A percentile compares a stretch with the other conserved stretches of the same genome.
These are phyloP conservation scores for Mus caroli DNA, from an alignment of 2,797 vertebrate genomes.

Conservation along the genomic window DNA sequence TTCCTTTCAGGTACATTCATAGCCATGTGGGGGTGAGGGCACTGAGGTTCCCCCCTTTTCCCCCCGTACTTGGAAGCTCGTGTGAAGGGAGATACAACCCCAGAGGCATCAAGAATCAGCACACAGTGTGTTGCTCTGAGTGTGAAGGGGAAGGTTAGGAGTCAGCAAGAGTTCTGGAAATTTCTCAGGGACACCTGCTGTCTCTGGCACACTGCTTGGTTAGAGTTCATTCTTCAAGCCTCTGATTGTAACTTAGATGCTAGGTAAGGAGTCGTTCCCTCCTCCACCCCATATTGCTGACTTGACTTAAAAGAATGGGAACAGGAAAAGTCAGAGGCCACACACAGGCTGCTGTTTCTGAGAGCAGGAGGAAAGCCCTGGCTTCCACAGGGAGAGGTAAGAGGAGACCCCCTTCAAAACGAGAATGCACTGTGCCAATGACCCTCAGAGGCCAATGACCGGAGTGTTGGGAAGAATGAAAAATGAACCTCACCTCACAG, in stretches of 20 bases:
- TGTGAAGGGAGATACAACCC: background rate
- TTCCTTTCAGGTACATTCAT: background rate
- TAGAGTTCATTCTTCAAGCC: background rate
- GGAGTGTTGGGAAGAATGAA: background rate
- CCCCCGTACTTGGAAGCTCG: background rate
- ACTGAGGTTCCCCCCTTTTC: background rate
- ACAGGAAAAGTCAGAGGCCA: background rate
- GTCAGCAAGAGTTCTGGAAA: constrained; percentile 17
- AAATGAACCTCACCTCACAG: background rate
- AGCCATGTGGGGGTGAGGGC: background rate
- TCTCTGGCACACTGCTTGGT: background rate
- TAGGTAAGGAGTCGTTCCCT: background rate
- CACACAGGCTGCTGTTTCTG: background rate
- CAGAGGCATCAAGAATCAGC: no score
- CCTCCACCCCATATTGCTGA: background rate
- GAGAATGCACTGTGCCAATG: background rate
- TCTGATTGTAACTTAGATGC: constrained; percentile 16
- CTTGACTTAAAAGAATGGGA: background rate
- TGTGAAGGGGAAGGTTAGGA: background rate
- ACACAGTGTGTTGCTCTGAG: accelerated
- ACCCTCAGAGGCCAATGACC: background rate
- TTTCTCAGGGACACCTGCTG: constrained; percentile 14
- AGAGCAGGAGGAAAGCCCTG: background rate
- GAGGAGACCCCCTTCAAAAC: background rate
- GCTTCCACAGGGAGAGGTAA: accelerated